Evolutionary conservation across 2,113 vertebrate genomes (phyloP).

Genomic region (Proterorhinus semilunaris): DNA sequence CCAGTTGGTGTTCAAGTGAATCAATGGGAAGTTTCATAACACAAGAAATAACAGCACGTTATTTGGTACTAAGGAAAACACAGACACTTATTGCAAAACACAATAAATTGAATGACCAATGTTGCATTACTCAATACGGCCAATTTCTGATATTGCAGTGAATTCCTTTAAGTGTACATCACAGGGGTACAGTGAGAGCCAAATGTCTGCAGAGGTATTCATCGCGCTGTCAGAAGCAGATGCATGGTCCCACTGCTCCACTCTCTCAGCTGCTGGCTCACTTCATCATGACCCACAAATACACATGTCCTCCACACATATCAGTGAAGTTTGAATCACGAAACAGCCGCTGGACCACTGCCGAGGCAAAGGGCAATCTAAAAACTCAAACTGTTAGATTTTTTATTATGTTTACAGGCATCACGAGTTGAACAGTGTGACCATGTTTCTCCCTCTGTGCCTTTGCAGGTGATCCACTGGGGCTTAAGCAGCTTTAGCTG

Average conservation of each 20-base stretch:
- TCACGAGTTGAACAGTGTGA: too few species aligned
- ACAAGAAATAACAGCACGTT: background rate
- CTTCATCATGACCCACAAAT: slow-evolving; percentile 46
- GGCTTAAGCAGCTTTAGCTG: slow-evolving; percentile 21
- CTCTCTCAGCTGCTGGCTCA: slow-evolving; percentile 52
- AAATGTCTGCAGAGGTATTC: slow-evolving; percentile 41
- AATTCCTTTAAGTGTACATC: slow-evolving; percentile 39
- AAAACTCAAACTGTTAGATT: background rate
- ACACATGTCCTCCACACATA: slow-evolving; percentile 18
- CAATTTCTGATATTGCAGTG: slow-evolving; percentile 16
- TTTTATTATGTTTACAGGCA: slow-evolving; percentile 2
- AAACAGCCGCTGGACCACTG: slow-evolving; percentile 25
- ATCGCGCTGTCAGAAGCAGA: slow-evolving; percentile 51
- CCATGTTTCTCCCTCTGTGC: background rate
- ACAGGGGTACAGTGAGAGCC: slow-evolving; percentile 32
- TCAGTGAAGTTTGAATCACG: slow-evolving; percentile 42
- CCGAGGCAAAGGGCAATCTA: background rate
- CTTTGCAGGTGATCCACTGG: slow-evolving; percentile 33
- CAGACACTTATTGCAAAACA: background rate
- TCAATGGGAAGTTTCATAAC: too few species aligned
- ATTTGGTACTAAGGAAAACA: background rate
- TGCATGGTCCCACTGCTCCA: slow-evolving; percentile 42
- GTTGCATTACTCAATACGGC: slow-evolving; percentile 9
- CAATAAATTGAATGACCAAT: background rate
- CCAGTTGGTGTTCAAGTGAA: too few species aligned